Conservation (phyloP, 2,797 vertebrate species). For the Syngnathus rostellatus region DNA sequence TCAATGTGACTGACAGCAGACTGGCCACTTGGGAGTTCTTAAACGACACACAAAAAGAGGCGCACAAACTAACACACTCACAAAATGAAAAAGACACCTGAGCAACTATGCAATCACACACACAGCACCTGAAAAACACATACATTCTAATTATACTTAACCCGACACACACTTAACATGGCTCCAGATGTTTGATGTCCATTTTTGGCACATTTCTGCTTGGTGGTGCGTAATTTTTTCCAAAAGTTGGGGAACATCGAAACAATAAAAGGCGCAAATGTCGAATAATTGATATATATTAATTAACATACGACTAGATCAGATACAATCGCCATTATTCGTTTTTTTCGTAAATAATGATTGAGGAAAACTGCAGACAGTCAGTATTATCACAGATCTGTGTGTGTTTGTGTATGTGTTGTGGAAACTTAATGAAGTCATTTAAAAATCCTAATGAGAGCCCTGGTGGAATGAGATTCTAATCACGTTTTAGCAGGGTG, state of each 20-base stretch:
- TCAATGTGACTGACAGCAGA: constrained; percentile 1
- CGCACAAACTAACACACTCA: not conserved
- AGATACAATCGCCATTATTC: not conserved
- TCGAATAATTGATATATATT: not conserved
- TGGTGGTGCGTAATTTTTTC: no score
- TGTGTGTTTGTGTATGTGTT: not conserved
- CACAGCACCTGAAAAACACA: not conserved
- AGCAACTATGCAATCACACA: not conserved
- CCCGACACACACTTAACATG: not conserved
- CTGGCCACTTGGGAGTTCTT: not conserved
- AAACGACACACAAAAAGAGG: not conserved
- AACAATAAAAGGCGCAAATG: not conserved
- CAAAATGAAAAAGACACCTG: not conserved
- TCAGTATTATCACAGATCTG: not conserved
- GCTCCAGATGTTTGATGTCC: no score
- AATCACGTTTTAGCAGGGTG: not conserved
- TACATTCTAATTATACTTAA: not conserved
- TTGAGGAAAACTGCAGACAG: constrained; percentile 1
- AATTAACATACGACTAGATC: not conserved
- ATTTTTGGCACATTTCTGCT: no score
- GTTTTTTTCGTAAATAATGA: not conserved
- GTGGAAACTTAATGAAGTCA: not conserved
- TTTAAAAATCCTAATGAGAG: not conserved
- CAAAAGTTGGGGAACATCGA: not conserved
- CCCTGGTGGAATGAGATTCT: not conserved